These are phyloP conservation scores for Tetragonula clypearis DNA, from an alignment of 1,140 invertebrate species.

Conservation along the genomic window DNA sequence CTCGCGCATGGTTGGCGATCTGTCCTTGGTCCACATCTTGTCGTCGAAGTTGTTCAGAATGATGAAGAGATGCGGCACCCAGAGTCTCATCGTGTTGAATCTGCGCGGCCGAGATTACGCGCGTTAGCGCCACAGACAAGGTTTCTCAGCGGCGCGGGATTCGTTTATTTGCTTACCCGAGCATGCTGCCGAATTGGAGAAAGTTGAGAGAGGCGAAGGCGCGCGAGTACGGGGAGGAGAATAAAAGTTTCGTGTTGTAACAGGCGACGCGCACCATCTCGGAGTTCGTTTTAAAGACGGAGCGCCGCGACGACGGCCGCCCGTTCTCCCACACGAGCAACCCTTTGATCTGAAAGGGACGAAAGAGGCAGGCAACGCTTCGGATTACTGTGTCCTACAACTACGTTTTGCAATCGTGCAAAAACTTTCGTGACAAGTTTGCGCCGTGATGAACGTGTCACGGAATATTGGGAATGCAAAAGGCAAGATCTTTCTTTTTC, in stretches of 20 bases:
- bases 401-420: not conserved
- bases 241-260: constrained; percentile 71
- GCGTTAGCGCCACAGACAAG: no score
- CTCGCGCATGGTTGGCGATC: constrained; percentile 76
- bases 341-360: constrained; percentile 70
- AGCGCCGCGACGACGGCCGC: constrained; percentile 47
- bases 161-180: constrained; percentile 70
- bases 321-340: constrained; percentile 60
- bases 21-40: constrained; percentile 61
- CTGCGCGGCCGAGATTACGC: constrained; percentile 52
- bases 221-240: constrained; percentile 68
- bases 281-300: constrained; percentile 48
- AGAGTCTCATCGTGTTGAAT: constrained; percentile 79
- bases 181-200: constrained; percentile 78
- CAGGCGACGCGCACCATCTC: constrained; percentile 66
- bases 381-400: not conserved
- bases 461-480: no score
- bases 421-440: no score
- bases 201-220: constrained; percentile 69
- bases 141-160: not conserved
- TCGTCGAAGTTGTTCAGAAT: constrained; percentile 77
- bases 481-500: no score
- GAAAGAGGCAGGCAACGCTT: constrained; percentile 3
- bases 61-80: constrained; percentile 80
- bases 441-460: no score